These are phyloP conservation scores for Euura lappo DNA, from an alignment of 1,140 invertebrate genomes.

Conservation along the genomic window DNA sequence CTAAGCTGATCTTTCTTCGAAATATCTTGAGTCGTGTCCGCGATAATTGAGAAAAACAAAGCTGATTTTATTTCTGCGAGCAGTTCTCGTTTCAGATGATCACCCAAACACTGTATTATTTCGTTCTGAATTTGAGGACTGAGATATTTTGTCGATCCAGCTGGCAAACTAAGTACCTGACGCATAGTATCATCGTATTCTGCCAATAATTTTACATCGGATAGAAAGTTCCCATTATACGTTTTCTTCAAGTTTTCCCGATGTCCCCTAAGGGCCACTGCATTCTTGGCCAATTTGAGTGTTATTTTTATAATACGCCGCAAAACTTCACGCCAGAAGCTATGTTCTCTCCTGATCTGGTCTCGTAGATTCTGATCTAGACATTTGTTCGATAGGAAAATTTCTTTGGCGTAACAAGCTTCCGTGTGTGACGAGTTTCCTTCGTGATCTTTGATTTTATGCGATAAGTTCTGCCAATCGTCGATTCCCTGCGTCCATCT, in stretches of 20 bases:
- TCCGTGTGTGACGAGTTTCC: constrained; percentile 5
- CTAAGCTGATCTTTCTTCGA: constrained; percentile 25
- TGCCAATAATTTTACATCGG: constrained; percentile 17
- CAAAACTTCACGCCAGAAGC: constrained; percentile 18
- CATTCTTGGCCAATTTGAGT: constrained; percentile 16
- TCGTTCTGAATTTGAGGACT: constrained; percentile 22
- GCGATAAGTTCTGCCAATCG: constrained; percentile 17
- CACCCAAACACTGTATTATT: constrained; percentile 19
- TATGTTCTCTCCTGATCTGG: constrained; percentile 12
- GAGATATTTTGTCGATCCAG: constrained; percentile 21
- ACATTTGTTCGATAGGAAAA: constrained; percentile 19
- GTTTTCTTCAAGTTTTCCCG: constrained; percentile 17
- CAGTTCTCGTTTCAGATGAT: constrained; percentile 7
- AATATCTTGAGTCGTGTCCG: constrained; percentile 28
- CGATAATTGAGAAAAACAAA: constrained; percentile 24
- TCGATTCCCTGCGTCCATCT: constrained; percentile 15
- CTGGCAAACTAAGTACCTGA: constrained; percentile 20
- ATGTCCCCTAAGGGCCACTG: constrained; percentile 15
- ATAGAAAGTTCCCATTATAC: constrained; percentile 21
- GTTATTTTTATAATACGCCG: constrained; percentile 20
- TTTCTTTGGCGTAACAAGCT: constrained; percentile 12
- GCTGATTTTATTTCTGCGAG: constrained; percentile 16
- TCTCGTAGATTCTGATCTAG: constrained; percentile 20
- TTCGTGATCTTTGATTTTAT: constrained; percentile 22
- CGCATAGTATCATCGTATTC: constrained; percentile 19